Evolutionary conservation across 2,888 invertebrate genomes (phyloP).

Genomic region (Drosophila sordidula): DNA sequence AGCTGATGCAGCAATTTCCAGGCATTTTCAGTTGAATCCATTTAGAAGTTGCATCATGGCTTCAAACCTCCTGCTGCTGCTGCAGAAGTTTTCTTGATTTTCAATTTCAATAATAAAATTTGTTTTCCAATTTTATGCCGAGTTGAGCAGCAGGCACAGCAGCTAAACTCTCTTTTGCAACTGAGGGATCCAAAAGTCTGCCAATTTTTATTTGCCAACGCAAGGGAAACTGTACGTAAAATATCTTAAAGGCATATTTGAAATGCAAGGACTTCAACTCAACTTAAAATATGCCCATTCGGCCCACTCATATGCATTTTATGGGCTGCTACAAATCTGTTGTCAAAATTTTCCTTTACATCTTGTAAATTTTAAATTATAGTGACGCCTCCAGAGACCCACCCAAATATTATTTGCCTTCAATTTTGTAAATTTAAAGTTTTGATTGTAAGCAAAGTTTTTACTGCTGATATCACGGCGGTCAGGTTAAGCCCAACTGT

Average conservation of each 20-base stretch:
- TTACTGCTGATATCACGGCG: background rate
- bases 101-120: conserved; percentile 78
- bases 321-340: conserved; percentile 42
- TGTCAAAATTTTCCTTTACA: conserved; percentile 45
- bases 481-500: background rate
- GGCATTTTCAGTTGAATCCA: conserved; percentile 10
- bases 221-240: conserved; percentile 20
- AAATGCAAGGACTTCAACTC: conserved; percentile 12
- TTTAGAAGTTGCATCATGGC: conserved; percentile 11
- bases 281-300: background rate
- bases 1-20: conserved; percentile 13
- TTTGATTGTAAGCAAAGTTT: background rate
- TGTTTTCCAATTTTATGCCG: conserved; percentile 72
- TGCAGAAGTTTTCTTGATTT: conserved; percentile 55
- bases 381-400: conserved; percentile 22
- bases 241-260: conserved; percentile 21
- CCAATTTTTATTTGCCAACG: conserved; percentile 46
- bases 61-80: conserved; percentile 2
- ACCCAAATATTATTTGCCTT: background rate
- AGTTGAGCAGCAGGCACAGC: conserved; percentile 57
- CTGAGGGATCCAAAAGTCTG: too few species aligned
- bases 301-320: conserved; percentile 29
- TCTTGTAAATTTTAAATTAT: conserved; percentile 37
- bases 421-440: conserved; percentile 9
- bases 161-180: conserved; percentile 19